Evolutionary conservation across 2,113 vertebrate genomes (phyloP).

Genomic region (Acrocephalus kingi): DNA sequence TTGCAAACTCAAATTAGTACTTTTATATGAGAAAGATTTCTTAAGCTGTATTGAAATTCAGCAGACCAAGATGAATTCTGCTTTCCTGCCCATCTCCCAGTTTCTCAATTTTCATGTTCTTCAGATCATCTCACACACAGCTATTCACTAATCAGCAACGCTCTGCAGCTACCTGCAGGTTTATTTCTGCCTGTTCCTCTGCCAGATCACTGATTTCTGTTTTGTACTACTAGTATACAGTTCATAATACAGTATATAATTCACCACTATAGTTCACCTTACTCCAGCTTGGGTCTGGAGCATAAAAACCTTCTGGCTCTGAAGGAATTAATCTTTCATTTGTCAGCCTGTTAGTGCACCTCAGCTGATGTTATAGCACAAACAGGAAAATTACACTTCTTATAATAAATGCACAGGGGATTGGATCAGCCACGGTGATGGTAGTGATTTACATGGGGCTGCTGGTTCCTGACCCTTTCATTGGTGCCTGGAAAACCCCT

Average conservation of each 20-base stretch:
- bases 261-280: background rate
- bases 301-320: background rate
- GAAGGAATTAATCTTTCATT: background rate
- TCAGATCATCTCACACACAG: background rate
- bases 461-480: background rate
- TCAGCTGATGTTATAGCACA: background rate
- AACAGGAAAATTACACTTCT: background rate
- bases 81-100: background rate
- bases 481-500: background rate
- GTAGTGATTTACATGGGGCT: background rate
- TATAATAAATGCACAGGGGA: background rate
- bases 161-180: background rate
- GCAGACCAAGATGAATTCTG: background rate
- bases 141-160: background rate
- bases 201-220: background rate
- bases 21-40: background rate
- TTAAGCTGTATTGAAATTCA: background rate
- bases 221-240: background rate
- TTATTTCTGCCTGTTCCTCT: background rate
- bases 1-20: background rate
- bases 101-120: background rate
- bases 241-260: background rate
- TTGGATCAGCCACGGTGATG: rapidly evolving
- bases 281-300: background rate
- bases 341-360: background rate